These are phyloP conservation scores for Scatophagus argus DNA, from an alignment of 2,113 vertebrate species.

Conservation along the genomic window DNA sequence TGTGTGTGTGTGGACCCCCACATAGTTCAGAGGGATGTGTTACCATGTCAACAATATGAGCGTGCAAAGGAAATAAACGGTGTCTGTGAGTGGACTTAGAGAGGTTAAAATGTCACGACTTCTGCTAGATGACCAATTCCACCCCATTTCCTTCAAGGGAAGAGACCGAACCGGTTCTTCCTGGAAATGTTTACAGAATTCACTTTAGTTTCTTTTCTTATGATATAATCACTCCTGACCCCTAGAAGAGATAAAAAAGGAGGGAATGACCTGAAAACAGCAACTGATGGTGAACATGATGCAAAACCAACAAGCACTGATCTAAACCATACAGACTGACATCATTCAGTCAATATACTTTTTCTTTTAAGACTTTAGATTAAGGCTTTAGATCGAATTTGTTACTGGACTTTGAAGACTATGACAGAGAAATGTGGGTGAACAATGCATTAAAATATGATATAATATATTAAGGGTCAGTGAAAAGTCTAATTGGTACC, in stretches of 20 bases:
- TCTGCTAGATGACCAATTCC: conserved; percentile 56
- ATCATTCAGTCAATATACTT: conserved; percentile 37
- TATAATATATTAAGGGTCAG: no score
- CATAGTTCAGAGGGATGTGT: conserved; percentile 75
- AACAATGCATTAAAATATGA: neutral
- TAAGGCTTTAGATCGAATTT: conserved; percentile 4
- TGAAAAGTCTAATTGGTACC: no score
- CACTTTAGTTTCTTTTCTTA: conserved; percentile 37
- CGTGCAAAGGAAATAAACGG: conserved; percentile 55
- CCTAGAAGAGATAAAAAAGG: conserved; percentile 53
- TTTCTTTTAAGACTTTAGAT: conserved; percentile 7
- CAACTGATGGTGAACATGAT: conserved; percentile 43
- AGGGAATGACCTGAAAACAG: conserved; percentile 49
- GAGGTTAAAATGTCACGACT: conserved; percentile 66
- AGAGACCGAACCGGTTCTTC: conserved; percentile 49
- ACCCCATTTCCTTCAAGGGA: conserved; percentile 63
- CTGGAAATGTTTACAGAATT: conserved; percentile 54
- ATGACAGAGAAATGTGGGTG: neutral
- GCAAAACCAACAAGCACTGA: conserved; percentile 42
- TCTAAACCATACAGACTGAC: conserved; percentile 38
- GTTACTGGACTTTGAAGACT: neutral
- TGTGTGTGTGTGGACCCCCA: conserved; percentile 59
- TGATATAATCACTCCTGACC: conserved; percentile 45
- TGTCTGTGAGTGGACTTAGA: conserved; percentile 31
- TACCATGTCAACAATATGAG: conserved; percentile 72